phyloP scores from a whole-genome alignment of 2,797 vertebrate species.

The Darevskia mixta region DNA sequence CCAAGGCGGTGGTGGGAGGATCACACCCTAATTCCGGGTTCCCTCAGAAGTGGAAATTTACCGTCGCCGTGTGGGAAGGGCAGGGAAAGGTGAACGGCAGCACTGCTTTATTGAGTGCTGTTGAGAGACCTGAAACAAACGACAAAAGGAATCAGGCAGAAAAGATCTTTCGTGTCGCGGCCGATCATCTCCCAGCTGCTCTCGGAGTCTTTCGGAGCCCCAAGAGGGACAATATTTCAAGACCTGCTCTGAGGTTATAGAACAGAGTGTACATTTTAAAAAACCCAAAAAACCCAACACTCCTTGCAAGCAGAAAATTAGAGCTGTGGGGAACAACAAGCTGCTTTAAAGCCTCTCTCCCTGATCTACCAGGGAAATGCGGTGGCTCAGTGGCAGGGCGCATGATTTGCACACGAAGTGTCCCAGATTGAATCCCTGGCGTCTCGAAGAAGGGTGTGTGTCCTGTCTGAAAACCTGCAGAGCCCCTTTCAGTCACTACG shows the following conservation, averaged over 20 bases:
- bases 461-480: too few relatives aligned
- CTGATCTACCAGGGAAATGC: not conserved
- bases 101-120: slow-evolving; percentile 13
- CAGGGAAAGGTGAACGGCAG: not conserved
- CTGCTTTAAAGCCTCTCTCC: not conserved
- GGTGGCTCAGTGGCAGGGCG: too few relatives aligned
- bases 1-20: not conserved
- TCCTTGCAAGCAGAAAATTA: not conserved
- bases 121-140: slow-evolving; percentile 25
- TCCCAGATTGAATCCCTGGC: too few relatives aligned
- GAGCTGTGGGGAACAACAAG: not conserved
- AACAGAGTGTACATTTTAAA: not conserved
- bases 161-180: not conserved
- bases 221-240: not conserved
- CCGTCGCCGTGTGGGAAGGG: slow-evolving; percentile 2
- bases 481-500: too few relatives aligned
- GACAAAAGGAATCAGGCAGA: not conserved
- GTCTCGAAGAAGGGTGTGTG: too few relatives aligned
- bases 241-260: not conserved
- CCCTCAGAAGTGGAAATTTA: slow-evolving; percentile 14
- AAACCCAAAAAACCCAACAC: not conserved
- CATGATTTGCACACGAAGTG: too few relatives aligned
- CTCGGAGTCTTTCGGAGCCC: not conserved
- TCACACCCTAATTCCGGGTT: not conserved
- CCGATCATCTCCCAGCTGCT: slow-evolving; percentile 5